A percentile compares a stretch with the other conserved stretches of the same genome.
Evolutionary conservation across 64 coral and sea anemone species (phyloP).

Genomic region (Acropora tenuis): DNA sequence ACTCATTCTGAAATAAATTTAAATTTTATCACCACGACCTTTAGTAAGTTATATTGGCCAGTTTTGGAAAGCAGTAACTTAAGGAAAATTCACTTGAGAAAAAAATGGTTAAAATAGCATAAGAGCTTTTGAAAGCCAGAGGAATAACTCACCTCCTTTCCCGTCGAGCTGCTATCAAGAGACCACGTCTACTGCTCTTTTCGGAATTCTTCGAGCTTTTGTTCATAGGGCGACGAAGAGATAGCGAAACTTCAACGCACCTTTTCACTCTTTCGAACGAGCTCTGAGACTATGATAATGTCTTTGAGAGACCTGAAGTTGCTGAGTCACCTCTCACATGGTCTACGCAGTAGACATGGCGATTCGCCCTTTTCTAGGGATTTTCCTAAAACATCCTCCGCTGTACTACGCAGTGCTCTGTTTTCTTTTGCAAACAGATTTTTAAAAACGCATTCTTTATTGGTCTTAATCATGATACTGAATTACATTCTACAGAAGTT

Average conservation of each 20-base stretch:
- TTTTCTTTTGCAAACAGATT: too few species aligned
- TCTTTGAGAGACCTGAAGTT: not conserved
- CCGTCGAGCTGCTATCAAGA: not conserved
- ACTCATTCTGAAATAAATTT: not conserved
- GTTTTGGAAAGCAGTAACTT: not conserved
- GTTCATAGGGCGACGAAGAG: not conserved
- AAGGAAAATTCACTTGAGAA: not conserved
- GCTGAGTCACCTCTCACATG: not conserved
- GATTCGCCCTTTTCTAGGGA: not conserved
- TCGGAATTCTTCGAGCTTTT: not conserved
- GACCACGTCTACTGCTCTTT: not conserved
- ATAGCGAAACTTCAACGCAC: not conserved
- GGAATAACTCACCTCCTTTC: not conserved
- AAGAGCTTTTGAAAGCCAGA: not conserved
- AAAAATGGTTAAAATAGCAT: not conserved
- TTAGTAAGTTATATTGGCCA: not conserved
- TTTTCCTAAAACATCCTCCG: not conserved
- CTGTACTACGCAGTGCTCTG: too few species aligned
- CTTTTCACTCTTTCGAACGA: not conserved
- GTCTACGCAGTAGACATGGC: not conserved
- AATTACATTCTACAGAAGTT: too few species aligned
- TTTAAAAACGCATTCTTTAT: too few species aligned
- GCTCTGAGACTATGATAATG: not conserved
- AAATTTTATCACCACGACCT: not conserved
- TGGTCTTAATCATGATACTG: too few species aligned